Evolutionary conservation across 2,797 vertebrate species (phyloP), one percentile per base, ranked within the genome.

Genomic region (Scleropages formosus): DNA sequence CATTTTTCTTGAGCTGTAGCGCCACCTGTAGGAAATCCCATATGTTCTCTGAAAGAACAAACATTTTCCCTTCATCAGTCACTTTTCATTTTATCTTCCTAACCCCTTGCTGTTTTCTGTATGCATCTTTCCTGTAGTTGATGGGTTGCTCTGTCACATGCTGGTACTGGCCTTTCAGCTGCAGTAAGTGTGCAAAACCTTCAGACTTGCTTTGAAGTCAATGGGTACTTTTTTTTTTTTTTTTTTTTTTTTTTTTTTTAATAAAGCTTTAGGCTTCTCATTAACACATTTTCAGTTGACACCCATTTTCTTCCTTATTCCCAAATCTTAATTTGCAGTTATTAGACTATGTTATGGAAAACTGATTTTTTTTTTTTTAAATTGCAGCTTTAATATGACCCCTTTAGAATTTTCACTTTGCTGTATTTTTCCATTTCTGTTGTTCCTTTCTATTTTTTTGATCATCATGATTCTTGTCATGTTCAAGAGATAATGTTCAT

Each of bases 1-100:
- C 62, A 78, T 26, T 53, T 89, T 90, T 86, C 81, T 63, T 75
- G 84, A 88, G 84, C 89, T 87, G 86, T 91, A 85, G 89, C 91
- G 90, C 89, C 92, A 88, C 89, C 82, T 87, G 77, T 81, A 68
- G 86, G 78, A 84, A 76, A 16, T 26, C 75, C 77, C 59, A 79
- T 85, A 84, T 80, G 83, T 78, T 80, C 81, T 80, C 78, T 87
- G 86, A 88, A 88, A 49, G 82, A 13, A 3, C 63, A 27, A 71
- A 27, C 22, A 7, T 49, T 18, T 39, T 26, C 15, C 56, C 70
- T 51, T 15, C 58, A 18, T 66, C 79, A 80, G 84, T 72, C 72
- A 0, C 80, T 72, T 59, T 79, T 70, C 72, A 0, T 80, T 72
- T 59, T 79, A 53, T 79, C 53, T 26, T 80, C 67, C 76, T n/a